These are phyloP conservation scores for Montifringilla adamsi DNA, from an alignment of 2,113 vertebrate species.

Conservation along the genomic window DNA sequence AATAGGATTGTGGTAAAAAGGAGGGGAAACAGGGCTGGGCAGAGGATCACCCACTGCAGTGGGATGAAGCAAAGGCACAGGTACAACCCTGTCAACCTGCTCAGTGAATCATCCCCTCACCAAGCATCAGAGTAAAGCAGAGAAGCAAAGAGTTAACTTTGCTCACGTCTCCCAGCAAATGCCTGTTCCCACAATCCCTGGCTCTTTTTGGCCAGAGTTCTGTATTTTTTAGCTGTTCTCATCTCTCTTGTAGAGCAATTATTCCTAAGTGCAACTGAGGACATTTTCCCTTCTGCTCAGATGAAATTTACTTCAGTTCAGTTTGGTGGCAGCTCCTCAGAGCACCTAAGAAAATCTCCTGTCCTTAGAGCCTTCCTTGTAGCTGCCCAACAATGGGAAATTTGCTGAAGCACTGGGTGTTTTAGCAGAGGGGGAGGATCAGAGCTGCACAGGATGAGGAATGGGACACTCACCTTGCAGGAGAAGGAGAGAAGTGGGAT, in stretches of 20 bases:
- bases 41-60: background rate
- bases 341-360: background rate
- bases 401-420: background rate
- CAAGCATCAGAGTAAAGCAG: background rate
- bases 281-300: constrained; percentile 34
- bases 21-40: background rate
- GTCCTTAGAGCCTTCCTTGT: background rate
- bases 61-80: background rate
- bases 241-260: constrained; percentile 2
- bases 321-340: background rate
- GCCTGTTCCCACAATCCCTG: background rate
- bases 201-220: constrained; percentile 39
- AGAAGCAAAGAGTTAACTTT: background rate
- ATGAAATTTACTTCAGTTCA: background rate
- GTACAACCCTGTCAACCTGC: background rate
- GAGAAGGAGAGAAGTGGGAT: background rate
- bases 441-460: background rate
- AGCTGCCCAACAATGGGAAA: background rate
- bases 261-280: constrained; percentile 31
- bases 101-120: background rate
- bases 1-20: background rate
- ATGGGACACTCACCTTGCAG: background rate
- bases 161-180: background rate
- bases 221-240: constrained; percentile 45
- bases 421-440: background rate